A percentile compares a stretch with the other conserved stretches of the same genome.
phyloP scores from a whole-genome alignment of 2,113 vertebrate genomes.

The Elachura formosa region DNA sequence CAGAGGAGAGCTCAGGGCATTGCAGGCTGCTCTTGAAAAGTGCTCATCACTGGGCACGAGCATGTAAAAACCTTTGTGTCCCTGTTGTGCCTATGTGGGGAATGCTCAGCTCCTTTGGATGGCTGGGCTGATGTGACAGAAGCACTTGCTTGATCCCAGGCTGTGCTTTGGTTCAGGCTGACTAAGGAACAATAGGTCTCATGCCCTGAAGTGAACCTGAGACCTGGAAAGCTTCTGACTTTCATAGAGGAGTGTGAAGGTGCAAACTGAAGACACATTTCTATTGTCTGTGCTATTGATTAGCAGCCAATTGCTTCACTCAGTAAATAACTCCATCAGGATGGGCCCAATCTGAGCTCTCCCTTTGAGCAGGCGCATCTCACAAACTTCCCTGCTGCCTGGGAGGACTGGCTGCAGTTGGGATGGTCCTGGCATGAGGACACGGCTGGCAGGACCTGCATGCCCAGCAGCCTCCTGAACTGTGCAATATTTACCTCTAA shows the following conservation, averaged over 20 bases:
- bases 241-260: accelerated
- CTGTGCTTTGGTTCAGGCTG: neutral
- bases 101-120: neutral
- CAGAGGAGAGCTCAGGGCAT: neutral
- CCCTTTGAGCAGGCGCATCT: neutral
- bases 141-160: too few species aligned
- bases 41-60: accelerated
- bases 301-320: neutral
- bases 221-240: neutral
- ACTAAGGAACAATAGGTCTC: neutral
- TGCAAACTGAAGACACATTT: too few species aligned
- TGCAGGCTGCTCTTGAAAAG: neutral
- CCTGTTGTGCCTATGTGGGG: neutral
- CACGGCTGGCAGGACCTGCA: accelerated
- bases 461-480: neutral
- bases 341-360: neutral
- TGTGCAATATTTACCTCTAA: neutral
- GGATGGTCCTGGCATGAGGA: accelerated
- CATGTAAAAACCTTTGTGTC: neutral
- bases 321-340: neutral
- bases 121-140: neutral
- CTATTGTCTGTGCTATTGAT: neutral
- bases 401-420: neutral
- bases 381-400: neutral
- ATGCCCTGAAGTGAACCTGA: neutral